Base-by-base conservation (phyloP, 1,140 invertebrate genomes). In the Habropoda laboriosa region DNA sequence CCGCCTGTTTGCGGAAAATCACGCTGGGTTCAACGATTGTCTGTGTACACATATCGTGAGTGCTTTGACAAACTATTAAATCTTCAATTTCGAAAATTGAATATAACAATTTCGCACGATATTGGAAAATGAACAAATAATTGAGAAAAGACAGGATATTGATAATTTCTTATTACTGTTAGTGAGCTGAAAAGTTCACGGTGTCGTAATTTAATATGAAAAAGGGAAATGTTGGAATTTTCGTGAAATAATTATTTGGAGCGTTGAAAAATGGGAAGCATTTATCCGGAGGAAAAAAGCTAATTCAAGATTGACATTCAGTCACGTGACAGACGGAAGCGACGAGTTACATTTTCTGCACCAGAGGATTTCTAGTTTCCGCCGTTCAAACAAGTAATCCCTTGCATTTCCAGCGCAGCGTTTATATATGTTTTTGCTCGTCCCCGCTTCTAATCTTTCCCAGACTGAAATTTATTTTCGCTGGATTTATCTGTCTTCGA, bases 311-410 rank as follows among this genome's bases (percentile, higher is more conserved):
- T 21, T n/a, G 47, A 49, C 21, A 7, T 0, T 0, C 0, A 27
- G 10, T n/a, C 4, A 86, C 73, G 61, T 80, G 81, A 85, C 85
- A 75, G 80, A 85, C 83, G 83, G 61, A 64, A 83, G 27, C 35
- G 32, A 24, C 5, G 35, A 30, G 21, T 35, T 35, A 32, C 32
- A 60, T 60, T 60, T 35, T 60, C 57, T 32, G 18, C 32, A 21
- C n/a, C 10, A 27, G 16, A 0, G 18, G 5, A 38, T 30, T 55
- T 57, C 18, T 27, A 7, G 27, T 42, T 55, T 49, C 18, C 51
- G 2, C 24, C 24, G 27, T 35, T 16, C 68, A 51, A 57, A 35
- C 51, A 57, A 57, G 68, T 71, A 71, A 71, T 42, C 51, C 24
- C 40, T 71, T 42, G 49, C 68, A 57, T 32, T 35, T 24, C 10